Conservation (phyloP, 2,888 invertebrate genomes). For the Sinhomidia bicolor region DNA sequence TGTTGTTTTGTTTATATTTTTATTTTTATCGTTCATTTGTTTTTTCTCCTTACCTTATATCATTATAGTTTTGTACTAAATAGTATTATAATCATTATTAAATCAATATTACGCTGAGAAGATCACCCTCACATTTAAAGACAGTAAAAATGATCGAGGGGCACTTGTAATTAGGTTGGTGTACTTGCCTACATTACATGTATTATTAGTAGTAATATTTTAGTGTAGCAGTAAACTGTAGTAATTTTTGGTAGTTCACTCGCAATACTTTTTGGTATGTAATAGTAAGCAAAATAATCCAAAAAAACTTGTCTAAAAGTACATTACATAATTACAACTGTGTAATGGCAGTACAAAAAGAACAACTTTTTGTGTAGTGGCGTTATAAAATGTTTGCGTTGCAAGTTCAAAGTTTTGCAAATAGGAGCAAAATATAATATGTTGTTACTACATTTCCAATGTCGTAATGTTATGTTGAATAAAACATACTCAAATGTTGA, state of each 20-base stretch:
- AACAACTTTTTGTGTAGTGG: background rate
- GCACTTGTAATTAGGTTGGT: background rate
- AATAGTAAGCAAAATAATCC: background rate
- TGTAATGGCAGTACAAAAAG: background rate
- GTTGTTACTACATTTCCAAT: background rate
- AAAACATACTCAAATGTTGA: background rate
- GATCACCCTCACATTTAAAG: conserved; percentile 46
- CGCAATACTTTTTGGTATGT: too few relatives aligned
- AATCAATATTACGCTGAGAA: background rate
- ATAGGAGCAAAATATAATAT: background rate
- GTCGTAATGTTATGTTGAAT: background rate
- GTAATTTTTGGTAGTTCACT: background rate
- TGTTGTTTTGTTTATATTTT: too few relatives aligned
- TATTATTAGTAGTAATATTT: background rate
- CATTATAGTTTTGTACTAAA: background rate
- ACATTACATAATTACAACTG: conserved; percentile 19
- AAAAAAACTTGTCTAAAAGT: background rate
- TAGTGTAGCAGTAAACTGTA: background rate
- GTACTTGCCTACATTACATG: background rate
- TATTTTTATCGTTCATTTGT: too few relatives aligned
- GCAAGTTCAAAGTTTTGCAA: too few relatives aligned
- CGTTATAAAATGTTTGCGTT: background rate
- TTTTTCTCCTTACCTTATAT: too few relatives aligned
- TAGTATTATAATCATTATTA: background rate
- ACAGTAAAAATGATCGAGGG: conserved; percentile 40